Evolutionary conservation across 2,888 invertebrate genomes (phyloP).

Genomic region (Nudaria mundana): DNA sequence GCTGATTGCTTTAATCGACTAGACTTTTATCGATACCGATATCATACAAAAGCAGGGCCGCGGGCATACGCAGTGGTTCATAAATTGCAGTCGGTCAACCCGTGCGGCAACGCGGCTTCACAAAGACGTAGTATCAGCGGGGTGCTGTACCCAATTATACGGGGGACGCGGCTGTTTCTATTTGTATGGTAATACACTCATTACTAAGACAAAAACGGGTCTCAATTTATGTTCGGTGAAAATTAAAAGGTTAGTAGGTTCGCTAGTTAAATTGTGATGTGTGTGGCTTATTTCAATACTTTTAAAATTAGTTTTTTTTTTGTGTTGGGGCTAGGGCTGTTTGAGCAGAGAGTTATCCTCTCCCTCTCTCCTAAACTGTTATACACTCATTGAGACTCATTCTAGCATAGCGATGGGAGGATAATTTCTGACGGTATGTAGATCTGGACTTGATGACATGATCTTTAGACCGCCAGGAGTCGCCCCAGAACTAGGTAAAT

Average conservation of each 20-base stretch:
- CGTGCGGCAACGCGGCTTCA: constrained; percentile 40
- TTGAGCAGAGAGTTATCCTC: no score
- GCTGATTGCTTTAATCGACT: constrained; percentile 1
- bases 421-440: no score
- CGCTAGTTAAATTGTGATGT: constrained; percentile 3
- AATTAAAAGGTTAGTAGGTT: constrained; percentile 33
- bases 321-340: neutral
- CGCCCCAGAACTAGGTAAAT: no score
- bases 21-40: constrained; percentile 5
- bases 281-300: constrained; percentile 2
- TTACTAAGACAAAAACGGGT: constrained; percentile 69
- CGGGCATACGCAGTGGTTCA: constrained; percentile 5
- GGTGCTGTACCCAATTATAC: constrained; percentile 72
- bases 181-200: constrained; percentile 79
- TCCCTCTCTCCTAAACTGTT: no score
- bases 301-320: neutral
- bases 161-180: constrained; percentile 63
- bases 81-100: constrained; percentile 21
- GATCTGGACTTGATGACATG: no score
- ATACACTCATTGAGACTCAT: no score
- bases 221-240: constrained; percentile 42
- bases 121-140: constrained; percentile 68
- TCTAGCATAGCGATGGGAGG: no score
- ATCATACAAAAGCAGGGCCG: constrained; percentile 3
- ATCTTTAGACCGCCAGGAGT: no score